Evolutionary conservation across 92 coral and sea anemone species (phyloP).

Genomic region (Bergia puertoricense): DNA sequence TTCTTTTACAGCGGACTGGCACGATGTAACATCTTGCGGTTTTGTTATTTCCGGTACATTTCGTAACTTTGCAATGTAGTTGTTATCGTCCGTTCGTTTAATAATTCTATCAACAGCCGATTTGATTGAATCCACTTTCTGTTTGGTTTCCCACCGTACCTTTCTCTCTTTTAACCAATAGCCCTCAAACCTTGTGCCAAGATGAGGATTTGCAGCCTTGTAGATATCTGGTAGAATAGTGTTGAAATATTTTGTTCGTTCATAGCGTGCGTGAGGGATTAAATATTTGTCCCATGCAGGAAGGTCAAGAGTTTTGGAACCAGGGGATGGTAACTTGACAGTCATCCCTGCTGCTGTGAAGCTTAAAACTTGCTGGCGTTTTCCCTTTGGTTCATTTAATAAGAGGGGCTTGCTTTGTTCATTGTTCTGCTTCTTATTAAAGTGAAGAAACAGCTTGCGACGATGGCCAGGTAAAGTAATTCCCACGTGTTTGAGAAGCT

Average conservation of each 20-base stretch:
- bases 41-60: conserved; percentile 34
- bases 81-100: conserved; percentile 19
- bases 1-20: conserved; percentile 32
- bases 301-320: conserved; percentile 29
- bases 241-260: conserved; percentile 36
- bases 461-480: conserved; percentile 39
- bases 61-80: conserved; percentile 35
- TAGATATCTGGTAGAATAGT: conserved; percentile 41
- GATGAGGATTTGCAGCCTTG: conserved; percentile 38
- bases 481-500: conserved; percentile 28
- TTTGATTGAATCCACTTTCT: conserved; percentile 39
- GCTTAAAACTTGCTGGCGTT: conserved; percentile 30
- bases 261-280: conserved; percentile 37
- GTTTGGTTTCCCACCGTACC: conserved; percentile 35
- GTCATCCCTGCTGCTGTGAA: conserved; percentile 41
- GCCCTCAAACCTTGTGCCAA: conserved; percentile 43
- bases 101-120: conserved; percentile 33
- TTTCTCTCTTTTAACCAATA: conserved; percentile 31
- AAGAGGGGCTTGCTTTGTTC: conserved; percentile 32
- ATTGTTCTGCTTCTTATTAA: conserved; percentile 20
- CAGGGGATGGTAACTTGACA: conserved; percentile 32
- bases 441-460: conserved; percentile 38
- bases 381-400: conserved; percentile 30
- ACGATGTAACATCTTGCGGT: conserved; percentile 32
- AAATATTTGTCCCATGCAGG: conserved; percentile 38